These are phyloP conservation scores for Cheilosia scutellata DNA, from an alignment of 2,888 invertebrate genomes.

Conservation along the genomic window DNA sequence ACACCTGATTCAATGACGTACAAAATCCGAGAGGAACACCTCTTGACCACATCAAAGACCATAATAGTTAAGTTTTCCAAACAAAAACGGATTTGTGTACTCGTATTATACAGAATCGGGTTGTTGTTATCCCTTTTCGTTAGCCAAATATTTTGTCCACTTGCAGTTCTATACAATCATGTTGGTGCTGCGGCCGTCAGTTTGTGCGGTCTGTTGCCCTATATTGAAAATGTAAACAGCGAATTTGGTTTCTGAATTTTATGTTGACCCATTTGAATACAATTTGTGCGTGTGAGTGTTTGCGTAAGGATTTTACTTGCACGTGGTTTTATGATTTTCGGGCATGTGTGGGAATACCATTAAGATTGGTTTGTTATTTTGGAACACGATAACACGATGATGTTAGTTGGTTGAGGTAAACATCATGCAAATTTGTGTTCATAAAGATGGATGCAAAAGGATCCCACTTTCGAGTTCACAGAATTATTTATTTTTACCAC, in stretches of 20 bases:
- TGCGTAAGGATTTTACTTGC: neutral
- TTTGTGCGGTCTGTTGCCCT: conserved; percentile 11
- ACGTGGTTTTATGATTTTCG: neutral
- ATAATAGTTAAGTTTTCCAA: neutral
- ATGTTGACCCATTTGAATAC: neutral
- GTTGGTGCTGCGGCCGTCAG: conserved; percentile 7
- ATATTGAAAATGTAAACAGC: conserved; percentile 32
- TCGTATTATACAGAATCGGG: neutral
- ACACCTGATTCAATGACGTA: neutral
- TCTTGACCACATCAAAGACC: conserved; percentile 7
- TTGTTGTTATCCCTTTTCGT: neutral
- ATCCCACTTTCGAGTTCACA: neutral
- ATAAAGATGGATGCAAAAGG: neutral
- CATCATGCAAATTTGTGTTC: conserved; percentile 9
- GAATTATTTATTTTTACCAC: neutral
- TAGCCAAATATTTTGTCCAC: conserved; percentile 10
- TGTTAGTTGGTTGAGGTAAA: conserved; percentile 1
- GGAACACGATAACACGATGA: neutral
- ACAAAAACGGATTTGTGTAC: neutral
- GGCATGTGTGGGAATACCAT: neutral
- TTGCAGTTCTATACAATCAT: conserved; percentile 1
- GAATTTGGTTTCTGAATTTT: neutral
- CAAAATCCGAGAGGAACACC: neutral
- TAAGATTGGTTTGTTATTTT: conserved; percentile 18
- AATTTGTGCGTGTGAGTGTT: neutral